These are phyloP conservation scores for Dicycla oo DNA, from an alignment of 2,888 invertebrate genomes.

Conservation along the genomic window DNA sequence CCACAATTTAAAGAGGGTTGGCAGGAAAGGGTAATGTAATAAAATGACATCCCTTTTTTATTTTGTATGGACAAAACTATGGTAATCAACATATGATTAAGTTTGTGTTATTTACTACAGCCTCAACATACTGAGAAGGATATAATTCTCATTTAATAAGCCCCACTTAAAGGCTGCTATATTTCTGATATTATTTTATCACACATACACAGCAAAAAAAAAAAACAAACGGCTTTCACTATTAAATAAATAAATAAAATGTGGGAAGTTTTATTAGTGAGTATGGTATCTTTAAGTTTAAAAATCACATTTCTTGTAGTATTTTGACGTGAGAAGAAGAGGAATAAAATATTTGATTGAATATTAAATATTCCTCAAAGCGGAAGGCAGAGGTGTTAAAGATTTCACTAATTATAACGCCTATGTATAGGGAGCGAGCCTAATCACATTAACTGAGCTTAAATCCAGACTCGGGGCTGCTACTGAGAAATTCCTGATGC, in stretches of 20 bases:
- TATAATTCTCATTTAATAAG: not conserved
- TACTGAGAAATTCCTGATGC: no score
- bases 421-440: not conserved
- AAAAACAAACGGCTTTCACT: not conserved
- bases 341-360: not conserved
- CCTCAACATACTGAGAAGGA: fast-evolving
- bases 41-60: not conserved
- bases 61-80: not conserved
- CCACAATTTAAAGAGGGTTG: not conserved
- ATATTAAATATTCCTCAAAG: not conserved
- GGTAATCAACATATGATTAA: not conserved
- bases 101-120: not conserved
- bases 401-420: not conserved
- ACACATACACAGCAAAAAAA: not conserved
- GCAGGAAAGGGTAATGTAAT: not conserved
- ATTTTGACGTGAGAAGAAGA: not conserved
- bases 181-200: no score
- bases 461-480: not conserved
- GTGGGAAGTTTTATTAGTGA: not conserved
- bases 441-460: not conserved
- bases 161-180: not conserved
- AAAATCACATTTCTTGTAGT: not conserved
- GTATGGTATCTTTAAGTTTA: not conserved
- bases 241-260: not conserved
- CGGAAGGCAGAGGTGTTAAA: not conserved